phyloP scores from a whole-genome alignment of 1,140 invertebrate genomes.

The Neodiprion lecontei region DNA sequence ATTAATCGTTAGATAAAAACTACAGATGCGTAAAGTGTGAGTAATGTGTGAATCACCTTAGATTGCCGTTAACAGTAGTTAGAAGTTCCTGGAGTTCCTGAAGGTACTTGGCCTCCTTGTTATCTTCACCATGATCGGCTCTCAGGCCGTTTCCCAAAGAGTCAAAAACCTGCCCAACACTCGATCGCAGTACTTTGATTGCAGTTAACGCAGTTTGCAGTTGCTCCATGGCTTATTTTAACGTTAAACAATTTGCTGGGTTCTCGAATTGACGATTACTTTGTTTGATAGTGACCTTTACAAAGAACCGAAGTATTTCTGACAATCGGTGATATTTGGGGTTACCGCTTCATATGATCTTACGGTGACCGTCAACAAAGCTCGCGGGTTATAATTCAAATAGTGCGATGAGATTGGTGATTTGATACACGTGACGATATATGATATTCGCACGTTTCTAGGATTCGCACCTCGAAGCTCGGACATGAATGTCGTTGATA shows the following conservation, averaged over 20 bases:
- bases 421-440: no score
- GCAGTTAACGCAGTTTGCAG: slow-evolving; percentile 76
- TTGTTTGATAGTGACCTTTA: no score
- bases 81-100: slow-evolving; percentile 80
- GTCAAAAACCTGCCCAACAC: slow-evolving; percentile 83
- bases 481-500: no score
- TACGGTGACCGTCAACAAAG: no score
- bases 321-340: no score
- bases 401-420: no score
- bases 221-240: slow-evolving; percentile 65
- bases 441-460: no score
- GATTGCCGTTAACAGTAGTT: slow-evolving; percentile 75
- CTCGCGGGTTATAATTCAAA: no score
- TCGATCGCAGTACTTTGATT: slow-evolving; percentile 78
- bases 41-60: slow-evolving; percentile 63
- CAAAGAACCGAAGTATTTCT: no score
- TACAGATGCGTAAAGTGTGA: slow-evolving; percentile 7
- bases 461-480: no score
- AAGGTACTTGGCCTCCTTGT: slow-evolving; percentile 80
- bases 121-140: slow-evolving; percentile 78
- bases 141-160: slow-evolving; percentile 78
- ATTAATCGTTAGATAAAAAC: slow-evolving; percentile 9
- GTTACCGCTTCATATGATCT: no score
- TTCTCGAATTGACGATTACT: no score
- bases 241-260: not conserved